phyloP scores from a whole-genome alignment of 2,113 vertebrate species.

The Acrocephalus kingi region DNA sequence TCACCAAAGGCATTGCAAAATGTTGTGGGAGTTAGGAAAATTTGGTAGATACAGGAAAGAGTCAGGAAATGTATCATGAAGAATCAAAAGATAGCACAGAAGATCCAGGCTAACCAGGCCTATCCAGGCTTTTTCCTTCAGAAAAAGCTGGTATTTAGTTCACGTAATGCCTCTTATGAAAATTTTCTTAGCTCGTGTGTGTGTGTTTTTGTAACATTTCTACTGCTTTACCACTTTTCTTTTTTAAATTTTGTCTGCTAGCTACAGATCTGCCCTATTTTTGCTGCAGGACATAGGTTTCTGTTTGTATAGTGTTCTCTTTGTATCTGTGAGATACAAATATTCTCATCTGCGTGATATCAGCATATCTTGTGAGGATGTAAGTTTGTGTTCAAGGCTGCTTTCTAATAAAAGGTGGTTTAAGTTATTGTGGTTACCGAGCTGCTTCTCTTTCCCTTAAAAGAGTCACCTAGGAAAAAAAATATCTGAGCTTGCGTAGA shows the following conservation, averaged over 20 bases:
- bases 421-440: neutral
- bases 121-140: neutral
- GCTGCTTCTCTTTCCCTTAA: neutral
- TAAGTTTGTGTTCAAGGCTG: neutral
- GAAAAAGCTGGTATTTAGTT: neutral
- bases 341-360: neutral
- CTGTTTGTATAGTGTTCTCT: too few species aligned
- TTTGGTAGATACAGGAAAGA: neutral
- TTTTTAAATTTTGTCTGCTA: neutral
- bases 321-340: neutral
- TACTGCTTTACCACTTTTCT: neutral
- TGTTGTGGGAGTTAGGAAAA: neutral
- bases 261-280: neutral
- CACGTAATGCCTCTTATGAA: rapidly evolving
- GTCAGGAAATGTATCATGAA: neutral
- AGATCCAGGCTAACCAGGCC: neutral
- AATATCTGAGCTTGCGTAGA: neutral
- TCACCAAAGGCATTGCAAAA: neutral
- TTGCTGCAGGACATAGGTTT: neutral
- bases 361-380: neutral
- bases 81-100: neutral
- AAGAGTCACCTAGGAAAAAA: neutral
- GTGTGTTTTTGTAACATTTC: neutral
- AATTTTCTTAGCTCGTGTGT: neutral
- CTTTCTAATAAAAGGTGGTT: neutral